Base-by-base conservation (phyloP, 2,113 vertebrate species). In the Siniperca chuatsi region DNA sequence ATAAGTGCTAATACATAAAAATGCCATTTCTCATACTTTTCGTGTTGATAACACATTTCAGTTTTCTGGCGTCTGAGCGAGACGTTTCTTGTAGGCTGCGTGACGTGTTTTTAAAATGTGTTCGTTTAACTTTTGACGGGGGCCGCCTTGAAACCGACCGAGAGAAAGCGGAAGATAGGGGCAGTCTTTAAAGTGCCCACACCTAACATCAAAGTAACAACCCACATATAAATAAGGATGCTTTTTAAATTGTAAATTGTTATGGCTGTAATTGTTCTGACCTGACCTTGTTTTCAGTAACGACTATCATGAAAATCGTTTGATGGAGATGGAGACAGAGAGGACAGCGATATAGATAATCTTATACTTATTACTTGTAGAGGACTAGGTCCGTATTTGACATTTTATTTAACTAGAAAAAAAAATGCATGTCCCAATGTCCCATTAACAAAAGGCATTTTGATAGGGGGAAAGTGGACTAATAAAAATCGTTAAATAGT, bases 91-190 rank as follows among this genome's bases (percentile, higher is more conserved):
- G 25, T 6, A 16, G 29, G 29, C 29, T 29, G 29, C 33, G 52
- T 48, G 6, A 6, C 10, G 23, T 21, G 9, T 50, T 69, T 79
- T 54, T 46, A 33, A 57, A 60, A 16, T 81, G 48, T 50, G 35
- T 67, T 62, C 35, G 67, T 57, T 1, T 42, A 6, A 7, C 8
- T 42, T 42, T 37, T 25, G 58, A 35, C 21, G 7, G 67, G 79
- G 86, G 93, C 37, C 37, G 90, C 88, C 94, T 95, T 94, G 92
- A 95, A 94, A 95, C 94, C 81, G 92, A 68, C 89, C 55, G 13
- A 25, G 12, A 35, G 23, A 81, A 82, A 90, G 71, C 69, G 91
- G 86, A 87, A 88, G 86, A 83, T 89, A 93, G 90, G 90, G 93
- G 92, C 83, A 40, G 93, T 94, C 83, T 81, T 83, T 84, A 93